A percentile compares a stretch with the other conserved stretches of the same genome.
Evolutionary conservation across 1,140 invertebrate species (phyloP).

Genomic region (Drosophila littoralis): DNA sequence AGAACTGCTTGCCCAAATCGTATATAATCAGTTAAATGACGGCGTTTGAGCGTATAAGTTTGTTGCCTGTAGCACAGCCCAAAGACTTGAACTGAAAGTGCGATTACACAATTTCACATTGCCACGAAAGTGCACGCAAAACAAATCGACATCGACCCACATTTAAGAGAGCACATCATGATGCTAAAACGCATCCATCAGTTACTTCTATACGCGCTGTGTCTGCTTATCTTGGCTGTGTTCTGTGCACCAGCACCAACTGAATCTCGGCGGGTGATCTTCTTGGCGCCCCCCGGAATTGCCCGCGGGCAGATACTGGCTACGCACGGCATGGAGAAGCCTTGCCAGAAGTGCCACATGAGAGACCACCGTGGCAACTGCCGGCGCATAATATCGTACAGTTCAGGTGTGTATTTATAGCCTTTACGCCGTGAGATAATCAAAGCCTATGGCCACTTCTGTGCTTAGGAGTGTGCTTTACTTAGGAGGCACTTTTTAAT

Average conservation of each 20-base stretch:
- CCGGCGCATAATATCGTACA: slow-evolving; percentile 72
- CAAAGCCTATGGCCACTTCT: neutral
- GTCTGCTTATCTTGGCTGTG: slow-evolving; percentile 55
- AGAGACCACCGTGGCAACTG: slow-evolving; percentile 77
- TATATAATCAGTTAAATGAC: slow-evolving; percentile 82
- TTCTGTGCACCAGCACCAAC: slow-evolving; percentile 55
- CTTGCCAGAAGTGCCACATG: slow-evolving; percentile 76
- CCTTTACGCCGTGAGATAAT: too few species aligned
- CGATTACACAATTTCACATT: slow-evolving; percentile 52
- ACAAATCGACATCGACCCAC: neutral
- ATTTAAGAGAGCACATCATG: slow-evolving; percentile 19
- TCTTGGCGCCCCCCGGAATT: slow-evolving; percentile 61
- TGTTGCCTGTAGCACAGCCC: slow-evolving; percentile 7
- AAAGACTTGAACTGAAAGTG: slow-evolving; percentile 1
- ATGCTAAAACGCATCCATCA: slow-evolving; percentile 54
- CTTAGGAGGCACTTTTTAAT: slow-evolving; percentile 8
- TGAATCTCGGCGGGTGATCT: slow-evolving; percentile 77
- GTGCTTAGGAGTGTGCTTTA: neutral
- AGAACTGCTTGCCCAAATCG: slow-evolving; percentile 67
- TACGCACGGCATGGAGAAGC: slow-evolving; percentile 59
- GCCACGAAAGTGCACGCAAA: slow-evolving; percentile 24
- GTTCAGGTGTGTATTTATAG: slow-evolving; percentile 56
- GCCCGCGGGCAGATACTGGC: slow-evolving; percentile 69
- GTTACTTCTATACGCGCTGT: slow-evolving; percentile 55
- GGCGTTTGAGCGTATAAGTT: slow-evolving; percentile 68